phyloP scores from a whole-genome alignment of 1,140 invertebrate species.

The Himalopsyche phryganea region DNA sequence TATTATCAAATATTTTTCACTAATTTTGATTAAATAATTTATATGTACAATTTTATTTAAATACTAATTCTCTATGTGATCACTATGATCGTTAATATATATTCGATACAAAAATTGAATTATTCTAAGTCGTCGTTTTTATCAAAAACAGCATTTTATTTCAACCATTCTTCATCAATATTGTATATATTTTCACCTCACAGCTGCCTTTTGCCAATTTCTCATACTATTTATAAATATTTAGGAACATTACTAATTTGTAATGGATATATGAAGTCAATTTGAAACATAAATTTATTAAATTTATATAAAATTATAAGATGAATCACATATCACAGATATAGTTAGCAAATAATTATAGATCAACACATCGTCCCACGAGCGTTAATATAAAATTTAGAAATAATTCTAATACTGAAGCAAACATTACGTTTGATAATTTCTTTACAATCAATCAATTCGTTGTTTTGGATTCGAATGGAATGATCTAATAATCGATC shows the following conservation, averaged over 20 bases:
- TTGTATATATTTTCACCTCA: no score
- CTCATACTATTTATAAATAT: no score
- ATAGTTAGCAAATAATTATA: slow-evolving; percentile 26
- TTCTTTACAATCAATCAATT: no score
- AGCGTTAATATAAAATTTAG: no score
- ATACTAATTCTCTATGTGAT: not conserved
- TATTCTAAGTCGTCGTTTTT: no score
- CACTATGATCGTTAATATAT: not conserved
- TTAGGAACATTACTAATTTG: slow-evolving; percentile 31
- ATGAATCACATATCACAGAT: slow-evolving; percentile 32
- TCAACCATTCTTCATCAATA: no score
- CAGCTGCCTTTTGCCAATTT: no score
- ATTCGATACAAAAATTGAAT: no score
- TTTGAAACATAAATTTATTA: slow-evolving; percentile 18
- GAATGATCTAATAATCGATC: not conserved
- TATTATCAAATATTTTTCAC: slow-evolving; percentile 15
- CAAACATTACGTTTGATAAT: no score
- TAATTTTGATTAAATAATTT: slow-evolving; percentile 3
- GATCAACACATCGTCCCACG: not conserved
- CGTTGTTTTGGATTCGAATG: no score
- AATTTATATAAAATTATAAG: slow-evolving; percentile 19
- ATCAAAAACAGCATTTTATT: not conserved
- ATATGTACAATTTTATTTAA: not conserved
- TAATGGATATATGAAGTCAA: slow-evolving; percentile 18
- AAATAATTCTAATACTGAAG: no score